Evolutionary conservation across 1,140 invertebrate genomes (phyloP).

Genomic region (Solenopsis fugax): DNA sequence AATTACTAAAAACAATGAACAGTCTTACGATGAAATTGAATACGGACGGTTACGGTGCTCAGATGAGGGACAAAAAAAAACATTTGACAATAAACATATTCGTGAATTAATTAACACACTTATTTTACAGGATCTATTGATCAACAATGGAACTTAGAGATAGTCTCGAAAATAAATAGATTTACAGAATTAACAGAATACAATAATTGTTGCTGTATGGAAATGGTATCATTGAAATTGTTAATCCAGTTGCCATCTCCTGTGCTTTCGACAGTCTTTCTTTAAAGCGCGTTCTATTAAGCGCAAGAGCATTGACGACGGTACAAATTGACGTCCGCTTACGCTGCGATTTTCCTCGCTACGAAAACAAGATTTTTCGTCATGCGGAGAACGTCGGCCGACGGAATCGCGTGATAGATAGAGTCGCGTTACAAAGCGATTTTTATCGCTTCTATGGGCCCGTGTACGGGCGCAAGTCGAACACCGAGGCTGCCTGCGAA

Average conservation of each 20-base stretch:
- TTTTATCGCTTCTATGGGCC: constrained; percentile 43
- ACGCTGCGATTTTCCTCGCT: constrained; percentile 42
- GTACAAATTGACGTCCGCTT: constrained; percentile 62
- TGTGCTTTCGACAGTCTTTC: not conserved
- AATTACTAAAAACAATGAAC: constrained; percentile 35
- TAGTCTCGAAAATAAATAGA: not conserved
- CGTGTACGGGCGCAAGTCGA: constrained; percentile 24
- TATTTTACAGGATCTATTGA: not conserved
- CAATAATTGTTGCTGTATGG: not conserved
- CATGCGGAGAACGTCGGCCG: constrained; percentile 52
- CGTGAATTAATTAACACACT: not conserved
- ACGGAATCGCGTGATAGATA: constrained; percentile 66
- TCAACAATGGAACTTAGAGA: not conserved
- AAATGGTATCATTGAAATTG: not conserved
- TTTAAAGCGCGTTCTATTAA: constrained; percentile 7
- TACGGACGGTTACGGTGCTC: not conserved
- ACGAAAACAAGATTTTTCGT: constrained; percentile 49
- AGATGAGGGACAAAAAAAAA: not conserved
- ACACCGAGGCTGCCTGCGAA: constrained; percentile 69
- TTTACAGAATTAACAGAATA: not conserved
- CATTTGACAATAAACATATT: not conserved
- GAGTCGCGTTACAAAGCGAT: constrained; percentile 71
- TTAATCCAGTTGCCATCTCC: not conserved
- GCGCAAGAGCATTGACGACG: constrained; percentile 3
- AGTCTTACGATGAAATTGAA: not conserved